Base-by-base conservation (phyloP, 2,888 invertebrate genomes). In the Mythimna lalbum region DNA sequence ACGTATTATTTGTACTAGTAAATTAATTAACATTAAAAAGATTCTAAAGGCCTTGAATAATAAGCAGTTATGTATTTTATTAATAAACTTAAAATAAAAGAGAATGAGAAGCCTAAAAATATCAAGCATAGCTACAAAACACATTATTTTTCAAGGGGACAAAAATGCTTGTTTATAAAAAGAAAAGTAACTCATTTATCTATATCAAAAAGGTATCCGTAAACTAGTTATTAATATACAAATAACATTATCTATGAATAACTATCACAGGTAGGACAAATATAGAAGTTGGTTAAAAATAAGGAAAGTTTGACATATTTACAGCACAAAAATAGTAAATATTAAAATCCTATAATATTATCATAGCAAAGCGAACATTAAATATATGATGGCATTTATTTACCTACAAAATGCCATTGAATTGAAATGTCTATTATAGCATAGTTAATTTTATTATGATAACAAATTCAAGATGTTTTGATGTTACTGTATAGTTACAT, bases 381-480 rank as follows among this genome's bases (percentile, higher is more conserved):
- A 73, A 62, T 62, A 61, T 53, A 47, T 52, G 14, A 55, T 49
- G 61, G 14, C 39, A 21, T 17, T 36, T 81, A 67, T 72, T 64
- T 67, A 67, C 17, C 23, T 52, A 61, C 27, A 47, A 72, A 75
- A 68, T 68, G 17, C 47, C n/a, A 64, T 63, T 67, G 36, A 62
- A 55, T 64, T n/a, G 36, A 49, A 60, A 63, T 61, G n/a, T 14
- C 21, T 62, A 76, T 50, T 67, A 64, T 19, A 63, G 12, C 21
- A 43, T 21, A 61, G 27, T 52, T 67, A 53, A 53, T 31, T 47
- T 64, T 80, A 76, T 52, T 72, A 72, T 67, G 36, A 67, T 71
- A 80, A 67, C 57, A 76, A 76, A 64, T 21, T 4, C 49, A 57
- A 76, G 57, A 61, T 62, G 55, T 62, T 75, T 60, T 60, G 14